Conservation (phyloP, 2,888 invertebrate genomes). For the Ommatoiulus sabulosus region DNA sequence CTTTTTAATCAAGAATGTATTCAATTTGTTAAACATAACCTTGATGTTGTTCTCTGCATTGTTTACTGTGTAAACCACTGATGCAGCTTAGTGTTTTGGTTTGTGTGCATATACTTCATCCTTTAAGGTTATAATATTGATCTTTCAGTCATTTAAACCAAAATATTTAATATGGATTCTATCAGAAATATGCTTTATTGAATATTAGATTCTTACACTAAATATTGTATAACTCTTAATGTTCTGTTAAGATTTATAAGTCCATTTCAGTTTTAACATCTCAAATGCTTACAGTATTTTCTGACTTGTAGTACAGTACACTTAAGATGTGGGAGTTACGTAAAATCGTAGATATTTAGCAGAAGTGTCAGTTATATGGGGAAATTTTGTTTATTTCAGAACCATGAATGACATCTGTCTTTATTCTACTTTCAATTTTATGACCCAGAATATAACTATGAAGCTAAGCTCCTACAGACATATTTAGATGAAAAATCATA, state of each 20-base stretch:
- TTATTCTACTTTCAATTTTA: not conserved
- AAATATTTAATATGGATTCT: not conserved
- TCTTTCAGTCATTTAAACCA: not conserved
- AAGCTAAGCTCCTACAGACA: not conserved
- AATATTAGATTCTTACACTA: no score
- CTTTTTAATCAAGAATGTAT: slow-evolving; percentile 8
- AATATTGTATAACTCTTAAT: not conserved
- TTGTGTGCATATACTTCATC: not conserved
- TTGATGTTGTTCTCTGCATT: not conserved
- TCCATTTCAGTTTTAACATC: not conserved
- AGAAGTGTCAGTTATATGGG: not conserved
- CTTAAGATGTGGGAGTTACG: not conserved
- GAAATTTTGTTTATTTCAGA: not conserved
- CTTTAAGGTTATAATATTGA: not conserved
- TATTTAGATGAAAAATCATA: not conserved
- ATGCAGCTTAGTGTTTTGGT: slow-evolving; percentile 14
- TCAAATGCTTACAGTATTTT: not conserved
- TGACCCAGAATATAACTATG: not conserved
- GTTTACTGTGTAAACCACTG: slow-evolving; percentile 34
- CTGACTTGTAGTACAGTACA: no score
- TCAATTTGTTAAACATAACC: not conserved
- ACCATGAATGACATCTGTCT: not conserved
- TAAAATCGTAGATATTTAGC: not conserved
- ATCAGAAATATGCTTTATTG: no score
- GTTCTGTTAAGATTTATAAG: not conserved